phyloP scores from a whole-genome alignment of 2,113 vertebrate genomes.

The Myotis yumanensis region DNA sequence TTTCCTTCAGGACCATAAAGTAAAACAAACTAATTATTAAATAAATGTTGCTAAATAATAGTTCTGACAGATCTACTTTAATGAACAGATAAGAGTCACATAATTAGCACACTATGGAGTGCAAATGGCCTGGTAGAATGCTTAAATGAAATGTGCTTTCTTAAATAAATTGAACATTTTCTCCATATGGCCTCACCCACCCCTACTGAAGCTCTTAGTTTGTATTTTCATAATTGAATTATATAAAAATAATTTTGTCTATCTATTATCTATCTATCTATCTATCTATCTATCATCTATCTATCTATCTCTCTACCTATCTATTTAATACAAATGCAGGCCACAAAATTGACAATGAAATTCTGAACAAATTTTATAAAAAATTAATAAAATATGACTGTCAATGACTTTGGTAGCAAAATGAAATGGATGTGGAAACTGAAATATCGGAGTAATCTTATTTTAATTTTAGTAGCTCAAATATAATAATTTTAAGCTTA shows the following conservation, averaged over 20 bases:
- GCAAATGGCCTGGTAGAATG: neutral
- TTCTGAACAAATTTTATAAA: neutral
- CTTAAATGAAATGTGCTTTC: neutral
- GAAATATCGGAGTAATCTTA: neutral
- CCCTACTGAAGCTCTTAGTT: neutral
- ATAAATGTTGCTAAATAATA: neutral
- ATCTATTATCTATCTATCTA: neutral
- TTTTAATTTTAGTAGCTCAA: neutral
- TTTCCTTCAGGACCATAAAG: constrained; percentile 18
- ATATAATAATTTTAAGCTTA: neutral
- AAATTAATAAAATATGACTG: neutral
- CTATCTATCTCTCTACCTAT: no score
- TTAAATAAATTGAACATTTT: neutral
- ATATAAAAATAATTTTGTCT: neutral
- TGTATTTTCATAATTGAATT: neutral
- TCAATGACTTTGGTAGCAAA: neutral
- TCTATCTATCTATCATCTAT: neutral
- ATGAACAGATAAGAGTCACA: neutral
- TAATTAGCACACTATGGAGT: neutral
- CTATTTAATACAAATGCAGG: neutral
- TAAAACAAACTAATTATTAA: neutral
- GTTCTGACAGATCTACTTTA: neutral
- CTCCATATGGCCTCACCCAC: neutral
- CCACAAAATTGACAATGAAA: neutral
- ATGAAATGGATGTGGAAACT: neutral